Percentiles rank a stretch among this genome's conserved stretches.
Conservation (phyloP, 2,888 invertebrate species). For the Chloroclystis v-ata region DNA sequence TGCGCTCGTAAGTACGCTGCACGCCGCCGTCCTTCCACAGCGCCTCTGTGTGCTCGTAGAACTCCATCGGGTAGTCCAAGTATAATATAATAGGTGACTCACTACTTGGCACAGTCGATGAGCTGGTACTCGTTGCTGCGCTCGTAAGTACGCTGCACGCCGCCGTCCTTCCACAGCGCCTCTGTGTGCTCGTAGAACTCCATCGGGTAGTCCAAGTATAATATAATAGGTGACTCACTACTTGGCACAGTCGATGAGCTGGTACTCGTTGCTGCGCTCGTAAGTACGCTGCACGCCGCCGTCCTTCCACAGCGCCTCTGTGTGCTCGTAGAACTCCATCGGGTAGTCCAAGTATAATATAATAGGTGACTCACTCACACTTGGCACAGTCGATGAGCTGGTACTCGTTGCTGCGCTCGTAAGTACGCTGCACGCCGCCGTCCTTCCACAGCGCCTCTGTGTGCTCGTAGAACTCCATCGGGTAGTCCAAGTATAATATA, state of each 20-base stretch:
- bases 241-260: slow-evolving; percentile 99
- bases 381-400: slow-evolving; percentile 99
- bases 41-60: neutral
- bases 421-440: slow-evolving; percentile 96
- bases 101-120: slow-evolving; percentile 39
- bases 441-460: no score
- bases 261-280: slow-evolving; percentile 99
- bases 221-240: slow-evolving; percentile 87
- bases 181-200: neutral
- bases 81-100: slow-evolving; percentile 61
- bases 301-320: slow-evolving; percentile 87
- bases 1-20: no score
- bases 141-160: slow-evolving; percentile 94
- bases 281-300: slow-evolving; percentile 92
- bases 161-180: slow-evolving; percentile 94
- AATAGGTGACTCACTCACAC: slow-evolving; percentile 93
- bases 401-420: slow-evolving; percentile 99
- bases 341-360: neutral
- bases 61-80: neutral
- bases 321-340: neutral
- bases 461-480: no score
- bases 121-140: slow-evolving; percentile 57
- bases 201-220: neutral
- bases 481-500: slow-evolving; percentile 96
- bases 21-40: no score